Base-by-base conservation (phyloP, 2,797 vertebrate species). In the Spheniscus humboldti region DNA sequence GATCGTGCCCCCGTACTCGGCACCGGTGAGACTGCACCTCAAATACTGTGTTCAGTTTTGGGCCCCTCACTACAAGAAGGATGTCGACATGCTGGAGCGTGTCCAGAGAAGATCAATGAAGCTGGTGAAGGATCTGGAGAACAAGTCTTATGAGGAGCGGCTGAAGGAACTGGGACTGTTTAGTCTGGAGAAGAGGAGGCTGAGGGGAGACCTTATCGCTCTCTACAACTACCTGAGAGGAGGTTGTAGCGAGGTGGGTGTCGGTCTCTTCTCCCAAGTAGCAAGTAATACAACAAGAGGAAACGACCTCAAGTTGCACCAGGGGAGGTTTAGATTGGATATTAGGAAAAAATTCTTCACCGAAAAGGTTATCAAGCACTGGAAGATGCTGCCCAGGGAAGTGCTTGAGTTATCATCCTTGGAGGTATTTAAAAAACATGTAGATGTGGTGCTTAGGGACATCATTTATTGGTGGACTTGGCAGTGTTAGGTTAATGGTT, bases 211-310 rank as follows among this genome's bases (percentile, higher is more conserved):
- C 39, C 39, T 39, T 12, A 39, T 39, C 6, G 12, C 39, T 39
- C 39, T 39, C 39, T 39, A 39, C 11, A 39, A 39, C 39, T 35
- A 17, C 25, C 18, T 39, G 24, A 25, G 17, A 27, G 37, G 14
- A 47, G 30, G 4, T 1, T 81, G 43, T 15, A 67, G 6, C 0
- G 1, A 28, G 35, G 12, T 15, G 6, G 8, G 12, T 4, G 8
- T 28, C 10, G 5, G 25, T 63, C 19, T 63, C 25, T 86, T 83
- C 14, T 87, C 47, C 19, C 10, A 62, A 4, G 6, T 30, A 27
- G 3, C 8, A 43, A 52, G 24, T 16, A 6, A 35, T 24, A 43
- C 4, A 2, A n/a, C 9, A 47, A 48, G 47, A 72, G 15, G 18
- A 45, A 50, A 31, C 1, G 22, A 6, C 22, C 25, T 53, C 20